phyloP scores from a whole-genome alignment of 2,888 invertebrate species.

The Lycocerus yunnanus region DNA sequence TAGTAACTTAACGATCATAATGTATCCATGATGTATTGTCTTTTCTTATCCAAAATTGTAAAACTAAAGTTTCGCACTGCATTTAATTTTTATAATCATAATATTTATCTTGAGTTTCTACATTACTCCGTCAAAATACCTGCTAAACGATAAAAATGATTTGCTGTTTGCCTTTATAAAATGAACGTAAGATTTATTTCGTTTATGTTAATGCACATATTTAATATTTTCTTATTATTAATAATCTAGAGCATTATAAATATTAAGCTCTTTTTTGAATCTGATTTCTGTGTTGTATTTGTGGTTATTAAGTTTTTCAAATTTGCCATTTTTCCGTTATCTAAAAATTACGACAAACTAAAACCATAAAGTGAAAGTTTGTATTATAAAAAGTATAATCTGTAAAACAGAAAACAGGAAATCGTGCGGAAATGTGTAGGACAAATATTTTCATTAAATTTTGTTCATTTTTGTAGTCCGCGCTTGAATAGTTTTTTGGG shows the following conservation, averaged over 20 bases:
- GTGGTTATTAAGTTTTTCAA: not conserved
- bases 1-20: not conserved
- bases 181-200: too few relatives aligned
- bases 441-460: conserved; percentile 23
- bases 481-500: conserved; percentile 20
- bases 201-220: too few relatives aligned
- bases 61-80: not conserved
- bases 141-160: too few relatives aligned
- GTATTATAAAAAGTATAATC: not conserved
- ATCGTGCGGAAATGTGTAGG: conserved; percentile 14
- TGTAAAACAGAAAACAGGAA: not conserved
- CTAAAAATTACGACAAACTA: not conserved
- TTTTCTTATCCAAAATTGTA: not conserved
- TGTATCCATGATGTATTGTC: not conserved
- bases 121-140: too few relatives aligned
- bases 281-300: not conserved
- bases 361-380: not conserved
- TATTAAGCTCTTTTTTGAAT: too few relatives aligned
- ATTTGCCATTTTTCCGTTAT: not conserved
- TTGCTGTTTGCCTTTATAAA: too few relatives aligned
- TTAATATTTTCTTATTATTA: too few relatives aligned
- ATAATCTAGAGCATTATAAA: too few relatives aligned
- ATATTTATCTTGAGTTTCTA: too few relatives aligned
- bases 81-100: not conserved
- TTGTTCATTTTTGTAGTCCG: conserved; percentile 15